Evolutionary conservation across 1,140 invertebrate species (phyloP).

Genomic region (Drosophila burlai): DNA sequence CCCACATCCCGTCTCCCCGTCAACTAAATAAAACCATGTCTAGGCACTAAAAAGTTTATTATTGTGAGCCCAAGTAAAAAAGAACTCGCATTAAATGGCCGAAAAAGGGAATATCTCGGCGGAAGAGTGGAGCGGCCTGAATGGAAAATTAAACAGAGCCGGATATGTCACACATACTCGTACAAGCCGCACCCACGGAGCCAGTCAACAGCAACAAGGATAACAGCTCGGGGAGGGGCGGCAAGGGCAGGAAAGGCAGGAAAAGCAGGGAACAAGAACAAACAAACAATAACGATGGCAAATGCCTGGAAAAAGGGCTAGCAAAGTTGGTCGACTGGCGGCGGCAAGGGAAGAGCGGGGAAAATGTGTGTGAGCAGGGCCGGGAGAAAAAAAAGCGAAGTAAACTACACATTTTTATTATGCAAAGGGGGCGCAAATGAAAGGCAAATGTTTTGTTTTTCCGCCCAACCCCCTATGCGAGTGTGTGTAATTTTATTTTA

Average conservation of each 20-base stretch:
- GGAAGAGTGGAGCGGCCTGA: constrained; percentile 52
- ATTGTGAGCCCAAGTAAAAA: constrained; percentile 64
- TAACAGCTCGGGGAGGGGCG: neutral
- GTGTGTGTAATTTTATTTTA: constrained; percentile 48
- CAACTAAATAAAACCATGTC: constrained; percentile 75
- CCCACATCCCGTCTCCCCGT: neutral
- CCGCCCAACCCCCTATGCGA: constrained; percentile 16
- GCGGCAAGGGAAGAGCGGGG: constrained; percentile 24
- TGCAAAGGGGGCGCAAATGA: constrained; percentile 82
- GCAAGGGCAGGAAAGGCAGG: neutral
- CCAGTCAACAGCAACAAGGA: constrained; percentile 53
- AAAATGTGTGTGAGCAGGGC: constrained; percentile 30
- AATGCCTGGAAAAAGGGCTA: constrained; percentile 80
- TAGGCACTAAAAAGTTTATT: constrained; percentile 83
- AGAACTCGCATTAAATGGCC: constrained; percentile 73
- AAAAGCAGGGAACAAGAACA: constrained; percentile 49
- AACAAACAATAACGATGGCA: constrained; percentile 81
- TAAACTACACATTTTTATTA: constrained; percentile 83
- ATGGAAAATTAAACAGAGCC: constrained; percentile 81
- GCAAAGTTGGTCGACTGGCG: constrained; percentile 64
- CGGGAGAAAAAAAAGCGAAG: constrained; percentile 46
- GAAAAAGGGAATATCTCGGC: constrained; percentile 55
- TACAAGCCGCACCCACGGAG: constrained; percentile 66
- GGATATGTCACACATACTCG: constrained; percentile 80
- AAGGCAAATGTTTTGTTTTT: constrained; percentile 83